phyloP scores from a whole-genome alignment of 1,140 invertebrate species.

The Tetramorium alpestre region DNA sequence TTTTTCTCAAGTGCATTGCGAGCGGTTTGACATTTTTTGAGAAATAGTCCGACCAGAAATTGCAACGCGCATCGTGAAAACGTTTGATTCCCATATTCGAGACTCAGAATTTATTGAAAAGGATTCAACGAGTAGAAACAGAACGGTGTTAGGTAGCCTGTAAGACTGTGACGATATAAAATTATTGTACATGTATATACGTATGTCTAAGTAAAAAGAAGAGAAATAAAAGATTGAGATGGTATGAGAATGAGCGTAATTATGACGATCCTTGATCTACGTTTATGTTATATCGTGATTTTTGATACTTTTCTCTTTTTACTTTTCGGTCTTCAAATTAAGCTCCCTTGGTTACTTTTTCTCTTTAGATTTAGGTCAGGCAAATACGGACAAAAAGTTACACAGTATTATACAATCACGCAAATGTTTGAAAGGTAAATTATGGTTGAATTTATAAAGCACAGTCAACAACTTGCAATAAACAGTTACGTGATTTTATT shows the following conservation, averaged over 20 bases:
- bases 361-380: not conserved
- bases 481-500: not conserved
- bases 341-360: not conserved
- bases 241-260: constrained; percentile 43
- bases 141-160: constrained; percentile 64
- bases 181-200: constrained; percentile 73
- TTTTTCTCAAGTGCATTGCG: constrained; percentile 12
- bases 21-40: constrained; percentile 28
- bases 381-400: not conserved
- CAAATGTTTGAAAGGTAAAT: constrained; percentile 18
- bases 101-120: constrained; percentile 26
- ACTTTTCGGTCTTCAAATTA: not conserved
- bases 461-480: not conserved
- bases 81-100: constrained; percentile 9
- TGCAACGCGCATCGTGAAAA: constrained; percentile 12
- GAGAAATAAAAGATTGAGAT: constrained; percentile 70
- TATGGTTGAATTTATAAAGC: constrained; percentile 16
- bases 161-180: constrained; percentile 66
- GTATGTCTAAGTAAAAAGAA: constrained; percentile 60
- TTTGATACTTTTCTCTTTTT: not conserved
- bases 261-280: constrained; percentile 17
- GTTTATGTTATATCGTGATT: not conserved
- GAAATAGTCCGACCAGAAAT: constrained; percentile 43
- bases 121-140: constrained; percentile 39
- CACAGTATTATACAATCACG: not conserved